Percentiles rank a stretch among this genome's conserved stretches.
These are phyloP conservation scores for Mactromeris polynyma DNA, from an alignment of 2,888 invertebrate species.

Conservation along the genomic window DNA sequence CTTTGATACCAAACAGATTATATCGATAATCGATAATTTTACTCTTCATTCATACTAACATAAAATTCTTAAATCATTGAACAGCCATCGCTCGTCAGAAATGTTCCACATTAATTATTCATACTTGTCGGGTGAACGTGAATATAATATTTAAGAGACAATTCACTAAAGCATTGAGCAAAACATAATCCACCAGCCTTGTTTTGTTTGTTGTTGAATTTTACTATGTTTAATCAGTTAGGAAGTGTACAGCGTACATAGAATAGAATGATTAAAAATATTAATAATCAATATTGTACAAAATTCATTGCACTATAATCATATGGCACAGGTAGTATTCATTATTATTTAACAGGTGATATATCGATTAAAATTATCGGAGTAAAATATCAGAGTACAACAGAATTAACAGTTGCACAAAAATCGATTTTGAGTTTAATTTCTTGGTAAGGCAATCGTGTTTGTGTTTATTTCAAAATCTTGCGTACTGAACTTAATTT, in stretches of 20 bases:
- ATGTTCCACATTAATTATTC: background rate
- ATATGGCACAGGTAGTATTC: background rate
- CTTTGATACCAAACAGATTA: background rate
- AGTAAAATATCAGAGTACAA: too few relatives aligned
- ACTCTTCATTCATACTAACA: background rate
- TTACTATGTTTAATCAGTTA: background rate
- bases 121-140: background rate
- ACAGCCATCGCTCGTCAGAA: background rate
- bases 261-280: background rate
- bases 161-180: background rate
- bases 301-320: background rate
- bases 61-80: conserved; percentile 1
- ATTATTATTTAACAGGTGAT: background rate
- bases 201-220: background rate
- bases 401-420: too few relatives aligned
- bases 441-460: too few relatives aligned
- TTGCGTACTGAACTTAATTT: too few relatives aligned
- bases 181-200: background rate
- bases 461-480: too few relatives aligned
- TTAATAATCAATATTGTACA: background rate
- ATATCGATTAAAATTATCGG: background rate
- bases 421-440: too few relatives aligned
- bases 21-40: background rate
- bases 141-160: background rate
- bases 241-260: background rate